Conservation (phyloP, 2,888 invertebrate species). For the Epistrophe grossulariae region DNA sequence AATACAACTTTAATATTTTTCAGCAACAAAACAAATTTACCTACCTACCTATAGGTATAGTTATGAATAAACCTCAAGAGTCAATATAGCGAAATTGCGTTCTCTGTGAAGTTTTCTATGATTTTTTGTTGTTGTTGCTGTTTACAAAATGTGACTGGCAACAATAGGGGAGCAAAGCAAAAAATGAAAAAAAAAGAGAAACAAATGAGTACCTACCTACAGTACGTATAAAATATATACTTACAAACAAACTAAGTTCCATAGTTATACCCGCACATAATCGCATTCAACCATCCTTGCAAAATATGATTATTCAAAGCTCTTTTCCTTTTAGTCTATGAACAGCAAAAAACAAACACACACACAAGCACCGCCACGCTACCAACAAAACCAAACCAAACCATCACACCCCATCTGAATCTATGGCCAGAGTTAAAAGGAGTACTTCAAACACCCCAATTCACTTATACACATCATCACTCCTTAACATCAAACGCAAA, state of each 20-base stretch:
- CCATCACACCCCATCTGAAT: background rate
- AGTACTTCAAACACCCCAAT: slow-evolving; percentile 72
- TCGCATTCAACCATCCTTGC: slow-evolving; percentile 67
- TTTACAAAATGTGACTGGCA: slow-evolving; percentile 33
- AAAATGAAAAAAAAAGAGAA: background rate
- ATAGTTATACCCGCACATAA: slow-evolving; percentile 63
- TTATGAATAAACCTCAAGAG: slow-evolving; percentile 41
- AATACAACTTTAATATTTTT: no score
- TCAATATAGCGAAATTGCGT: slow-evolving; percentile 62
- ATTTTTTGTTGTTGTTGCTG: background rate
- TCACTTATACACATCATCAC: slow-evolving; percentile 75
- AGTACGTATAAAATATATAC: no score
- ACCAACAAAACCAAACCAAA: slow-evolving; percentile 13
- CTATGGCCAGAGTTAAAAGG: slow-evolving; percentile 45
- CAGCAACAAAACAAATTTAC: no score
- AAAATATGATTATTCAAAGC: slow-evolving; percentile 73
- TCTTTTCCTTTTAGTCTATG: slow-evolving; percentile 23
- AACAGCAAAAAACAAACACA: slow-evolving; percentile 26
- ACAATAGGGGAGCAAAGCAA: slow-evolving; percentile 27
- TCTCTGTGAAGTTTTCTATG: slow-evolving; percentile 5
- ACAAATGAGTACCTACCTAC: background rate
- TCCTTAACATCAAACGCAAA: slow-evolving; percentile 72
- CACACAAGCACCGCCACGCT: background rate
- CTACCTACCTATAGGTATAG: no score
- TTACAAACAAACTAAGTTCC: slow-evolving; percentile 50